phyloP scores from a whole-genome alignment of 2,888 invertebrate genomes.

The Andrena flavipes region DNA sequence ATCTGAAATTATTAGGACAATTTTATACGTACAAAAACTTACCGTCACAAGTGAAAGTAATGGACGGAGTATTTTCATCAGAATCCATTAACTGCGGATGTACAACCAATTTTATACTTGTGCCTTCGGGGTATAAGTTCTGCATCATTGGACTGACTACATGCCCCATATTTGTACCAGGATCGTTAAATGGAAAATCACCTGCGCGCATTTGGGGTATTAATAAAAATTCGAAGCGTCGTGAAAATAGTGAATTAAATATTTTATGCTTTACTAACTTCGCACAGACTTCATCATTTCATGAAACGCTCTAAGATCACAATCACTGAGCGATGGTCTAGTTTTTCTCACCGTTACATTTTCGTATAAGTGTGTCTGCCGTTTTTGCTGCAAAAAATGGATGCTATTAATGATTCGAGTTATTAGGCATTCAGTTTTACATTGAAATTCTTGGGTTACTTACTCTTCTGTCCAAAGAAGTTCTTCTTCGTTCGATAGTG shows the following conservation, averaged over 20 bases:
- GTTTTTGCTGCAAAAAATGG: constrained; percentile 83
- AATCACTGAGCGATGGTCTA: constrained; percentile 89
- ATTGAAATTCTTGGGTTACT: constrained; percentile 49
- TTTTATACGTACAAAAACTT: constrained; percentile 76
- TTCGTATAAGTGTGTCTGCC: constrained; percentile 89
- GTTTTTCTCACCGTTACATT: constrained; percentile 88
- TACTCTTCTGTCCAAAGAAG: constrained; percentile 83
- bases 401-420: constrained; percentile 10
- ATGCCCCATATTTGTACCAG: constrained; percentile 93
- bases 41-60: constrained; percentile 97
- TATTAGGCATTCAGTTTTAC: constrained; percentile 1
- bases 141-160: constrained; percentile 95
- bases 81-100: constrained; percentile 87
- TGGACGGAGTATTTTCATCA: constrained; percentile 88
- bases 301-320: constrained; percentile 93
- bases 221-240: not conserved
- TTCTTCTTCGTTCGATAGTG: constrained; percentile 85
- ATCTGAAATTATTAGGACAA: not conserved
- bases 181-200: constrained; percentile 91
- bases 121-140: constrained; percentile 91
- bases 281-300: constrained; percentile 92
- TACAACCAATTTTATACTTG: constrained; percentile 96
- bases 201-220: constrained; percentile 82
- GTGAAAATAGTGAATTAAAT: not conserved
- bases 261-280: constrained; percentile 86